Percentiles rank a stretch among this genome's conserved stretches.
Evolutionary conservation across 2,888 invertebrate genomes (phyloP).

Genomic region (Altica lythri): DNA sequence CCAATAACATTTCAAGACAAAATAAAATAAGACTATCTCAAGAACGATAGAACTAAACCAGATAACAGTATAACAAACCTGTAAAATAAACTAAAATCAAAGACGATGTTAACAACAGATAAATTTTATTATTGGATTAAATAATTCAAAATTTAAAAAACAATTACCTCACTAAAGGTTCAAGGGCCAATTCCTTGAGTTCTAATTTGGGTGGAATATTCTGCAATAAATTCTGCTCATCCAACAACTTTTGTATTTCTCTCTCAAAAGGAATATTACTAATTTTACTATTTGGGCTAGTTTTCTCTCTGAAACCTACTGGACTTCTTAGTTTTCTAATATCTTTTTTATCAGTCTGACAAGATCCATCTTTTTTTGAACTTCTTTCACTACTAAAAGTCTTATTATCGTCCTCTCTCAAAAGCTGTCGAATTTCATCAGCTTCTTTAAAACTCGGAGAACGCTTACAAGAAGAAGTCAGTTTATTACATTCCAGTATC

Average conservation of each 20-base stretch:
- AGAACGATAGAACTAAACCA: too few species aligned
- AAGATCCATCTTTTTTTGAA: conserved; percentile 66
- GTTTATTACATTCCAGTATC: conserved; percentile 55
- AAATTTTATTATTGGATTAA: not conserved
- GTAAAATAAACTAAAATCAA: not conserved
- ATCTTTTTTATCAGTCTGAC: conserved; percentile 71
- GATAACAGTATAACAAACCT: too few species aligned
- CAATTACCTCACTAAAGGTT: conserved; percentile 51
- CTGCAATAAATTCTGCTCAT: conserved; percentile 70
- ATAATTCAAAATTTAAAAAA: not conserved
- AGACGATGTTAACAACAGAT: not conserved
- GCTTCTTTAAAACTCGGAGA: conserved; percentile 58
- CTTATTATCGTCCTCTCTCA: conserved; percentile 56
- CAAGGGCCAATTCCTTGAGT: conserved; percentile 64
- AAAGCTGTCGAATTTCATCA: conserved; percentile 53
- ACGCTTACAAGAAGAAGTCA: conserved; percentile 53
- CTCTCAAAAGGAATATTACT: conserved; percentile 74
- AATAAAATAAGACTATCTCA: too few species aligned
- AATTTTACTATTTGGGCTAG: conserved; percentile 59
- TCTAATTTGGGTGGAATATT: conserved; percentile 66
- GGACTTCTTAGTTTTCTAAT: conserved; percentile 57
- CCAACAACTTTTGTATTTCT: conserved; percentile 78
- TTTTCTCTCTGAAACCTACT: conserved; percentile 31
- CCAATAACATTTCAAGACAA: too few species aligned
- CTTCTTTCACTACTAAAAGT: conserved; percentile 62